Evolutionary conservation across 2,888 invertebrate species (phyloP).

Genomic region (Sceliomorpha sp.): DNA sequence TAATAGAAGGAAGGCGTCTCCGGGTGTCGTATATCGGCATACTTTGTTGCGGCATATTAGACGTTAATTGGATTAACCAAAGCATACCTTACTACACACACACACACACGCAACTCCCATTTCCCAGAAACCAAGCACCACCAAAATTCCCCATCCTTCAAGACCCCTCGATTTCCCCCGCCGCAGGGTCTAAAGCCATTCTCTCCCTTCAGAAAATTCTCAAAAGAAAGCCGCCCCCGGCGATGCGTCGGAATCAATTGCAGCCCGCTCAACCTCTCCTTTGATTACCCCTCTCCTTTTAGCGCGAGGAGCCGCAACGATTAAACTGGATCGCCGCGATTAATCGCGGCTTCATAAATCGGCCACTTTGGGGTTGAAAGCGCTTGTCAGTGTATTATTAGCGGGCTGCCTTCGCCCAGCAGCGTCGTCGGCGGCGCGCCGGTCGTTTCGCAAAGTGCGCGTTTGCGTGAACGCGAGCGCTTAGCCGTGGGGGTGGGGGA

Average conservation of each 20-base stretch:
- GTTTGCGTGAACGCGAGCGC: constrained; percentile 8
- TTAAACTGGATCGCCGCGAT: constrained; percentile 56
- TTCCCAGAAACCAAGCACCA: no score
- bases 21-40: no score
- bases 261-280: constrained; percentile 49
- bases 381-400: constrained; percentile 52
- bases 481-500: constrained; percentile 32
- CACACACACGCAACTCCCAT: no score
- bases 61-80: no score
- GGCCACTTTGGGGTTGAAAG: constrained; percentile 52
- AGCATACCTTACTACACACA: no score
- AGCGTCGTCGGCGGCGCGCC: constrained; percentile 18
- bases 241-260: constrained; percentile 57
- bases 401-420: constrained; percentile 19
- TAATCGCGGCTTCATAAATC: constrained; percentile 51
- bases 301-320: constrained; percentile 43
- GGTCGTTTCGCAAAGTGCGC: constrained; percentile 11
- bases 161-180: no score
- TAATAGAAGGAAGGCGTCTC: no score
- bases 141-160: no score
- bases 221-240: no score
- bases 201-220: no score
- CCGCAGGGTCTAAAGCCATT: no score
- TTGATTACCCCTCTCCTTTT: constrained; percentile 55
- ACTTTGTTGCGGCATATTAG: no score